A percentile compares a stretch with the other conserved stretches of the same genome.
phyloP scores from a whole-genome alignment of 2,113 vertebrate species.

The Recurvirostra avosetta region DNA sequence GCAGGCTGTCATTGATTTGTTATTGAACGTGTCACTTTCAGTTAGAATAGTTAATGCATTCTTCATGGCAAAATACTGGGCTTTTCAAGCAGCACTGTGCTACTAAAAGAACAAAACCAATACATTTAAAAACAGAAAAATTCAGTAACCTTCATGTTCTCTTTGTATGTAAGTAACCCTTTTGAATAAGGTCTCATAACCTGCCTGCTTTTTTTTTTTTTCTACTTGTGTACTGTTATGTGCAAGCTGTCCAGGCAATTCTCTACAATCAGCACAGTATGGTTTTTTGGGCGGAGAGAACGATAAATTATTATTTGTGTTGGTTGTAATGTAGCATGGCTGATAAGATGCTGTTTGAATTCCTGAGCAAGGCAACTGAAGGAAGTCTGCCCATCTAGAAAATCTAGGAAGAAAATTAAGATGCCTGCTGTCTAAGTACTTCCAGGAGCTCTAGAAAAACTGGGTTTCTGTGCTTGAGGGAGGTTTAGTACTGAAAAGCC shows the following conservation, averaged over 20 bases:
- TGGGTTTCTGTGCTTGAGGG: background rate
- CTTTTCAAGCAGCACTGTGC: background rate
- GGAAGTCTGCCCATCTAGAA: background rate
- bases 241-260: background rate
- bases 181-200: background rate
- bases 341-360: background rate
- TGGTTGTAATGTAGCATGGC: background rate
- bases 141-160: background rate
- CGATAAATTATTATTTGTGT: background rate
- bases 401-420: background rate
- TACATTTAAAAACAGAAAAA: background rate
- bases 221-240: accelerated
- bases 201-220: background rate
- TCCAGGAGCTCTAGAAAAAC: background rate
- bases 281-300: background rate
- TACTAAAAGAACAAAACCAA: background rate
- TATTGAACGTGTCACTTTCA: background rate
- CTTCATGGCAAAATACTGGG: background rate
- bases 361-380: background rate
- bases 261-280: background rate
- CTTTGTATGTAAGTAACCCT: background rate
- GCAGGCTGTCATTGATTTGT: background rate
- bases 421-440: background rate
- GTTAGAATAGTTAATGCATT: background rate
- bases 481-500: background rate